Base-by-base conservation (phyloP, 2,888 invertebrate species). In the Cosmia pyralina region DNA sequence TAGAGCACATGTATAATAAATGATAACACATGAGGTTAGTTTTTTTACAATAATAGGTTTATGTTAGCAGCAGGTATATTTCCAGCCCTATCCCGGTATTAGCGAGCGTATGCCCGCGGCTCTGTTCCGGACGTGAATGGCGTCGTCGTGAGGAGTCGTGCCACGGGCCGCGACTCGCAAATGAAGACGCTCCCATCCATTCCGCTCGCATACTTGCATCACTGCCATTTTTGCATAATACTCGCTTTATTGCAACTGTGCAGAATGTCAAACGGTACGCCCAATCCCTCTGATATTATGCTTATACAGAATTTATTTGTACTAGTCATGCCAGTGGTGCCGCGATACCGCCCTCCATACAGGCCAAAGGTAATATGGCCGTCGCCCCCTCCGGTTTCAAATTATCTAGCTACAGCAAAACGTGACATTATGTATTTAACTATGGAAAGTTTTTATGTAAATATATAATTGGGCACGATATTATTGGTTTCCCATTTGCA, bases 191-290 rank as follows among this genome's bases (percentile, higher is more conserved):
- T 88, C 88, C 82, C 77, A 84, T 84, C 78, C 79, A 83, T 84
- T 85, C 74, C 81, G 72, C 84, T 86, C 85, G 86, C 85, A 87
- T 83, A 81, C 89, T 94, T 93, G 92, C 92, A 92, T 91, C 93
- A 93, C 87, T 85, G 84, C 89, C 85, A 89, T 91, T 90, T 92
- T 93, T 93, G 92, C 94, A 93, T 94, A 93, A 94, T 91, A 90
- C 90, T 79, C 77, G 88, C 88, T 91, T 91, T 91, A 93, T 92
- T 93, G 92, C 93, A 90, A 89, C 87, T 85, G 85, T 86, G 86
- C 87, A 92, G 92, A 94, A 94, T 95, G 94, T 93, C 94, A 94
- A 92, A 91, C 87, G 85, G 90, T 91, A 92, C 92, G 91, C 87
- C 88, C 85, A 89, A 90, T 90, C 89, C 89, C 89, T 88, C 85